Base-by-base conservation (phyloP, 2,113 vertebrate species). In the Mohoua ochrocephala region DNA sequence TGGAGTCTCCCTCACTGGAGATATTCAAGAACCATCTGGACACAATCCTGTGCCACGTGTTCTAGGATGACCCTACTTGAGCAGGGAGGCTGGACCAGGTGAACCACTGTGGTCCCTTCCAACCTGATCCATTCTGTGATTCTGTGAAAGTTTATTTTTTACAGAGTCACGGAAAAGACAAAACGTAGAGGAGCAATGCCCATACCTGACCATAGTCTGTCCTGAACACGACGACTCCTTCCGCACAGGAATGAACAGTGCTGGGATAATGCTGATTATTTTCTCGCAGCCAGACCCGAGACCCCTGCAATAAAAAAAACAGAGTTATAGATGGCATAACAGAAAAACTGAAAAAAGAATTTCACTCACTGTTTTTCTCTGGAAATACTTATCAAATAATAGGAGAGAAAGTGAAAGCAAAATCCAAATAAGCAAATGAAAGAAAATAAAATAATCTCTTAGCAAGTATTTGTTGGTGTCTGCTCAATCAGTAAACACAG, bases 161-260 rank as follows among this genome's bases (percentile, higher is more conserved):
- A 79, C 5, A 49, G 27, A 77, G 44, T 4, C 14, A 24, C 17
- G 80, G 59, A 83, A 83, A 54, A 23, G 27, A 54, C 17, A 41
- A 71, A 63, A 59, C 13, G 49, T 0, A 57, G 9, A 64, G 16
- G 9, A 91, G 33, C 0, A 1, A 8, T 12, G 33, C 3, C 41
- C 97, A 95, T 97, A 99, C 99, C 99, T 99, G 98, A 54, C 99
- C 99, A 91, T 99, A 99, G 97, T 99, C 99, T 4, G 99, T 99
- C 95, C 96, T 98, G 93, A 99, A 99, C 82, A 98, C 98, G 0
- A 99, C 76, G 3, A 99, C 98, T 6, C 99, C 99, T 85, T 99
- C 99, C 0, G 98, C 98, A 88, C 99, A 99, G 60, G 99, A 99
- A 84, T 98, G 98, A 82, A 99, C 99, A 17, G 98, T 99, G 94